Conservation (phyloP, 2,888 invertebrate species). For the Xestia sexstrigata region DNA sequence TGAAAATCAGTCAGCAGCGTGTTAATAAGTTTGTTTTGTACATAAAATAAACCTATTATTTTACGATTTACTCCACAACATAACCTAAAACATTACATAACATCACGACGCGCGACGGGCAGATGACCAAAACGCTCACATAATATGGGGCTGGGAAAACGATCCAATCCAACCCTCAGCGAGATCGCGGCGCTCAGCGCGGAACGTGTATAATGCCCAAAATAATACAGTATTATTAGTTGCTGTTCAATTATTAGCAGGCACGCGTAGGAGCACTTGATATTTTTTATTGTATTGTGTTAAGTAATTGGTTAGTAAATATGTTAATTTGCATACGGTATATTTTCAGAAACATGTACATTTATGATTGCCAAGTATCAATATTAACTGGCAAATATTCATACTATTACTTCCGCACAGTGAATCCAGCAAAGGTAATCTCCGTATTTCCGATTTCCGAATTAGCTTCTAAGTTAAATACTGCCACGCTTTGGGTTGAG, state of each 20-base stretch:
- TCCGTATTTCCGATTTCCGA: not conserved
- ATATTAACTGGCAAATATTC: not conserved
- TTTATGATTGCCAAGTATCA: not conserved
- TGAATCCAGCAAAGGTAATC: not conserved
- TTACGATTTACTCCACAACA: not conserved
- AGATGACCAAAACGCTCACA: not conserved
- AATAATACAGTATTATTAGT: not conserved
- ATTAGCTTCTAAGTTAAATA: not conserved
- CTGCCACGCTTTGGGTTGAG: not conserved
- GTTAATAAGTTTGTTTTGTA: not conserved
- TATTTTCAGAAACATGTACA: not conserved
- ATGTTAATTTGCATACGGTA: not conserved
- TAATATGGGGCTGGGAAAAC: not conserved
- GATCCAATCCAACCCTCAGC: not conserved
- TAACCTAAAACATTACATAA: not conserved
- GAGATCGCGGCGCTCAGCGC: not conserved
- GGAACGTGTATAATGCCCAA: not conserved
- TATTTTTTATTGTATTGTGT: not conserved
- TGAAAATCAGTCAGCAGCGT: not conserved
- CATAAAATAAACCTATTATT: not conserved
- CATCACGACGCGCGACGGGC: not conserved
- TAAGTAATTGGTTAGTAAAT: not conserved
- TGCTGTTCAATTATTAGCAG: not conserved
- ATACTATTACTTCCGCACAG: not conserved
- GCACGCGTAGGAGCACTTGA: not conserved